Evolutionary conservation across 2,113 vertebrate genomes (phyloP).

Genomic region (Pangasianodon gigas): DNA sequence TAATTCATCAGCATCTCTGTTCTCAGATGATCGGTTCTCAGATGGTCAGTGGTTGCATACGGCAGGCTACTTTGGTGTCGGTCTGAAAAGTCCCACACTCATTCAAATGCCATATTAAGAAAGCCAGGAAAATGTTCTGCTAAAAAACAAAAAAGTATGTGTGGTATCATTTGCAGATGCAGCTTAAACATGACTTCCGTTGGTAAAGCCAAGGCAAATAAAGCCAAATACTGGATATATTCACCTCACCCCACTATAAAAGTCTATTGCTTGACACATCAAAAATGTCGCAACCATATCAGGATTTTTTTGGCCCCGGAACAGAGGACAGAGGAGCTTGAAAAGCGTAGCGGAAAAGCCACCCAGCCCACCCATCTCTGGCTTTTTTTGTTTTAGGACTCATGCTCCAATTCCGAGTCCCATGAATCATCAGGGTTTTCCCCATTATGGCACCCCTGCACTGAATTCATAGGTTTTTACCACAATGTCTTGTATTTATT

Average conservation of each 20-base stretch:
- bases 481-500: not conserved
- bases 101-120: not conserved
- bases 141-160: not conserved
- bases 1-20: not conserved
- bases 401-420: not conserved
- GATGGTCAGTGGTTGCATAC: not conserved
- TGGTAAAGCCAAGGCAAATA: not conserved
- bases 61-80: not conserved
- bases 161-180: not conserved
- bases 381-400: not conserved
- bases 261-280: not conserved
- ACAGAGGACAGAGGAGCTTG: not conserved
- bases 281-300: not conserved
- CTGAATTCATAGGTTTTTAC: not conserved
- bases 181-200: not conserved
- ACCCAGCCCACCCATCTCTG: slow-evolving; percentile 7
- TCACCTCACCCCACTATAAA: not conserved
- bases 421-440: slow-evolving; percentile 14
- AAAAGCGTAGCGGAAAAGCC: not conserved
- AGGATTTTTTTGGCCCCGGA: not conserved
- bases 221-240: not conserved
- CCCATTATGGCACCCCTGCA: not conserved
- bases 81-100: too few relatives aligned
- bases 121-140: not conserved
- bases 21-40: not conserved